These are phyloP conservation scores for Hyperoplus lanceolatus DNA, from an alignment of 2,797 vertebrate genomes.

Conservation along the genomic window DNA sequence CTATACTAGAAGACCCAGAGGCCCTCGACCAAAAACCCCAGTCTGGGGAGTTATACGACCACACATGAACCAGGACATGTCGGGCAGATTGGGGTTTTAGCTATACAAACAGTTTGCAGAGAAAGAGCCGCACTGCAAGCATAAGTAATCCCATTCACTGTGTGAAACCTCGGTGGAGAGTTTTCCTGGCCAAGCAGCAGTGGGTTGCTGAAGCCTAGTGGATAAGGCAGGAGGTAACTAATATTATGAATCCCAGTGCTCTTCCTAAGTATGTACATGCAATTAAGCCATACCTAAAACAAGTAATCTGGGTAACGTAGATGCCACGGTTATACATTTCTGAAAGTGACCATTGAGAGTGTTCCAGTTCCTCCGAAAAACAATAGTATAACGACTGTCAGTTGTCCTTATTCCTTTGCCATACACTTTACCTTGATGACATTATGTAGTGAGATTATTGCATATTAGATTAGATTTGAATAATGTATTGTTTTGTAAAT, in stretches of 20 bases:
- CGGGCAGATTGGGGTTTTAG: conserved; percentile 74
- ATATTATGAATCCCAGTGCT: conserved; percentile 39
- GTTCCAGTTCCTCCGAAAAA: not conserved
- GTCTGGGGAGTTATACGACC: conserved; percentile 67
- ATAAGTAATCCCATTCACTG: conserved; percentile 79
- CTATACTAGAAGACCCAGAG: conserved; percentile 52
- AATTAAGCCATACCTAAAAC: conserved; percentile 5
- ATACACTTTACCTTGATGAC: not conserved
- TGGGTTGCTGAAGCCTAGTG: conserved; percentile 36
- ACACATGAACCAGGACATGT: conserved; percentile 77
- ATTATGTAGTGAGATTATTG: not conserved
- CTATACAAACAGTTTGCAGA: conserved; percentile 71
- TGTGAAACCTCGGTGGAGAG: conserved; percentile 66
- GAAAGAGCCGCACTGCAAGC: conserved; percentile 73
- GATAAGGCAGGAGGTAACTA: conserved; percentile 42
- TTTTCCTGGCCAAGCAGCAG: conserved; percentile 52
- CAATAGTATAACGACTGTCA: not conserved
- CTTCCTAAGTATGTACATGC: conserved; percentile 21
- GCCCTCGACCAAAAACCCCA: conserved; percentile 60
- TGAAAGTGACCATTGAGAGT: not conserved
- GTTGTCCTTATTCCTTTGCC: not conserved
- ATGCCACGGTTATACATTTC: not conserved
- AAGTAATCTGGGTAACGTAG: conserved; percentile 2
- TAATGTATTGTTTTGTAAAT: not conserved
- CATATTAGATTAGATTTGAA: not conserved